A percentile compares a stretch with the other conserved stretches of the same genome.
phyloP scores from a whole-genome alignment of 2,888 invertebrate species.

The Exephanes ischioxanthus region DNA sequence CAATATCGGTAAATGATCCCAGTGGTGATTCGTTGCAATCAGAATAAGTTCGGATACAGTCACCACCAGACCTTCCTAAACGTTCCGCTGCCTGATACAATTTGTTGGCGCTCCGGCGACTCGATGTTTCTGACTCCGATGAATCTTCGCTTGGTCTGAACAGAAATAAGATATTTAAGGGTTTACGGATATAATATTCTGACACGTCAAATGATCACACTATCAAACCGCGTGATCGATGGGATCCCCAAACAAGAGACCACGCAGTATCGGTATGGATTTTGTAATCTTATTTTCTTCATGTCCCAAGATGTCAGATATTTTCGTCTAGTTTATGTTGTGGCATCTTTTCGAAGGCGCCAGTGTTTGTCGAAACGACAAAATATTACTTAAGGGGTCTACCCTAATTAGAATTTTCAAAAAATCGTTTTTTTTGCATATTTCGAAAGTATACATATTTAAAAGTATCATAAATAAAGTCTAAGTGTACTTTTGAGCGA shows the following conservation, averaged over 20 bases:
- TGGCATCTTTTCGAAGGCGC: too few relatives aligned
- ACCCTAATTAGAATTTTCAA: too few relatives aligned
- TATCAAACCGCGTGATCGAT: slow-evolving; percentile 9
- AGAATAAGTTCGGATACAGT: slow-evolving; percentile 80
- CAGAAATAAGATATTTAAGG: slow-evolving; percentile 65
- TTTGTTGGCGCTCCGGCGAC: slow-evolving; percentile 76
- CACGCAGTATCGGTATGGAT: neutral
- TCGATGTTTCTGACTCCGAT: slow-evolving; percentile 76
- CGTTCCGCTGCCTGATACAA: slow-evolving; percentile 82
- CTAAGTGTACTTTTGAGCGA: too few relatives aligned
- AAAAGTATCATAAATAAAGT: too few relatives aligned
- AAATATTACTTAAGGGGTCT: too few relatives aligned
- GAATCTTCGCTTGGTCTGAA: slow-evolving; percentile 82
- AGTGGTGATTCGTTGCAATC: slow-evolving; percentile 82
- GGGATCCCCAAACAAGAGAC: neutral
- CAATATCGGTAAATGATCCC: slow-evolving; percentile 81
- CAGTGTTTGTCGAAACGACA: too few relatives aligned
- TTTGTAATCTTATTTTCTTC: neutral
- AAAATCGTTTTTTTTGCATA: too few relatives aligned
- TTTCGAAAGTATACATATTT: too few relatives aligned
- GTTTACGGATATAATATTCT: slow-evolving; percentile 55
- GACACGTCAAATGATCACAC: slow-evolving; percentile 52
- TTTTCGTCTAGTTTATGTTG: too few relatives aligned
- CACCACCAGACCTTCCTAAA: slow-evolving; percentile 80
- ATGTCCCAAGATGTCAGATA: neutral